A percentile compares a stretch with the other conserved stretches of the same genome.
Evolutionary conservation across 2,113 vertebrate species (phyloP).

Genomic region (Dasypus novemcinctus): DNA sequence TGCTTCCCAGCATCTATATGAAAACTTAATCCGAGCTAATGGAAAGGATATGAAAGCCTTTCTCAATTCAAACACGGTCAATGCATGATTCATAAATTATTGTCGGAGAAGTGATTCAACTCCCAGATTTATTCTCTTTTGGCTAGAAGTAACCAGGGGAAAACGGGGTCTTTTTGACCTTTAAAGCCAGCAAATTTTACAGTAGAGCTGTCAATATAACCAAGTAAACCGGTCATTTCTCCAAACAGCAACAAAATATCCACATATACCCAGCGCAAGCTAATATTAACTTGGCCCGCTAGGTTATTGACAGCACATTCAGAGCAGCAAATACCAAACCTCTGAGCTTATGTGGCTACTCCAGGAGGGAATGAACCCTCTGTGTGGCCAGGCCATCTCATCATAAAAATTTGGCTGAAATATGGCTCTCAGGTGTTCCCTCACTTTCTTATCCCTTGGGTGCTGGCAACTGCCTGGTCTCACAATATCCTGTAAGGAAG

Average conservation of each 20-base stretch:
- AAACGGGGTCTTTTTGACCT: constrained; percentile 94
- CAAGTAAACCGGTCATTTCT: constrained; percentile 94
- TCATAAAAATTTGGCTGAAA: constrained; percentile 82
- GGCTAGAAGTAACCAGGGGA: constrained; percentile 89
- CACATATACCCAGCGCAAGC: constrained; percentile 82
- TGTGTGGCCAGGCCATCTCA: constrained; percentile 85
- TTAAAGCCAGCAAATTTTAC: constrained; percentile 95
- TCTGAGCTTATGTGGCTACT: constrained; percentile 76
- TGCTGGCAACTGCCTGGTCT: neutral
- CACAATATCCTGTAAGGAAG: neutral
- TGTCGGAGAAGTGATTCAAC: constrained; percentile 99
- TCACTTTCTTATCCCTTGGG: neutral
- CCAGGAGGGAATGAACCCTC: constrained; percentile 78
- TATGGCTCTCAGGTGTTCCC: neutral
- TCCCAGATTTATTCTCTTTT: constrained; percentile 96
- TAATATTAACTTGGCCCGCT: constrained; percentile 87
- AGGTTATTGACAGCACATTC: constrained; percentile 82
- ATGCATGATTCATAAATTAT: constrained; percentile 99
- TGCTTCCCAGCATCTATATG: constrained; percentile 99
- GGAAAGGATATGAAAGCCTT: constrained; percentile 99
- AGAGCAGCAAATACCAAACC: constrained; percentile 77
- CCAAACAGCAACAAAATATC: constrained; percentile 87
- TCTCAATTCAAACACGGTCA: constrained; percentile 98
- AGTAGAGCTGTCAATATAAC: constrained; percentile 96
- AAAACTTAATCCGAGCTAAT: constrained; percentile 99